Percentiles rank a stretch among this genome's conserved stretches.
These are phyloP conservation scores for Euzetes globulus DNA, from an alignment of 2,888 invertebrate genomes.

Conservation along the genomic window DNA sequence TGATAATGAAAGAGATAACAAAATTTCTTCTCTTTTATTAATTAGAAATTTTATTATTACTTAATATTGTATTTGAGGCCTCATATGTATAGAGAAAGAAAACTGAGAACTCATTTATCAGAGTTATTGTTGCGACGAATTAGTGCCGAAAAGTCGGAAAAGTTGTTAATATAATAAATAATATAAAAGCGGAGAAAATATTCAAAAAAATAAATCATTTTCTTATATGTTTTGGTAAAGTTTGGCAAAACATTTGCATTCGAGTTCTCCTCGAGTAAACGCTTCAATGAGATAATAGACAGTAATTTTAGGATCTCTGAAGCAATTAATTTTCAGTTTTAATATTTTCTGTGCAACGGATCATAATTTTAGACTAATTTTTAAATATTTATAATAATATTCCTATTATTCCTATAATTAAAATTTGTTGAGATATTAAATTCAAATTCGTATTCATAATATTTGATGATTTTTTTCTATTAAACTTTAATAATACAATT, in stretches of 20 bases:
- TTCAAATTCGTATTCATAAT: too few species aligned
- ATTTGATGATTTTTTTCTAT: too few species aligned
- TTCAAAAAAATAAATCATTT: neutral
- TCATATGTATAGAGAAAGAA: neutral
- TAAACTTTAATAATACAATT: too few species aligned
- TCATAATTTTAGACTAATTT: too few species aligned
- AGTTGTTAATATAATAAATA: neutral
- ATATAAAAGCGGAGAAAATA: neutral
- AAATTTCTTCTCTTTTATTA: too few species aligned
- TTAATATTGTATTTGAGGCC: slow-evolving; percentile 3
- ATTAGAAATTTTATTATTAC: neutral
- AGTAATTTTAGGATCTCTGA: neutral
- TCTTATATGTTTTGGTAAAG: neutral
- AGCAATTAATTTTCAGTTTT: neutral
- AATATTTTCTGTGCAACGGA: neutral
- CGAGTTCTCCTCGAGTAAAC: too few species aligned
- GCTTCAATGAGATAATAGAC: neutral
- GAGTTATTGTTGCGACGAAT: neutral
- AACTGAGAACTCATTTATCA: neutral
- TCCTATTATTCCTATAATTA: too few species aligned
- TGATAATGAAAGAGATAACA: too few species aligned
- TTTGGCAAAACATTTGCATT: neutral
- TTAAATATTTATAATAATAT: too few species aligned
- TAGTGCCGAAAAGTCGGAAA: neutral
- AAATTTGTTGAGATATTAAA: too few species aligned